These are phyloP conservation scores for Rapana venosa DNA, from an alignment of 2,888 invertebrate genomes.

Conservation along the genomic window DNA sequence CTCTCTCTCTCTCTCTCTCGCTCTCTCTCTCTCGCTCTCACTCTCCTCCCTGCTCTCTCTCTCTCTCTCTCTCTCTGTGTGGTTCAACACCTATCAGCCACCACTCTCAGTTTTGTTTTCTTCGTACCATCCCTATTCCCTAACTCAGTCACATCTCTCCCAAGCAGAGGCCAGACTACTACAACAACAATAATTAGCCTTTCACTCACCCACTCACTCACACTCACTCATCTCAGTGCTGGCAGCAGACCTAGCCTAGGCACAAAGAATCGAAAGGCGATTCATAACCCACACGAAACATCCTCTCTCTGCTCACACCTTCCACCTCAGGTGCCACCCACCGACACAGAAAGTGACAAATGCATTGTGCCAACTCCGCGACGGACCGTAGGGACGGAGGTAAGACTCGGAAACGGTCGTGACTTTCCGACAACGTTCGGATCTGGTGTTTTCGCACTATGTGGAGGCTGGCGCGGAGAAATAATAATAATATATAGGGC, in stretches of 20 bases:
- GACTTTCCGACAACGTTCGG: neutral
- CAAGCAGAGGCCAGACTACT: too few relatives aligned
- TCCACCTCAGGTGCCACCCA: neutral
- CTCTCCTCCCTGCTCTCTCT: neutral
- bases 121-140: too few relatives aligned
- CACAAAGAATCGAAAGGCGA: neutral
- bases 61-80: neutral
- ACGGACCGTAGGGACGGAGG: neutral
- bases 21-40: neutral
- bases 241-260: neutral
- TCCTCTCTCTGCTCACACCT: neutral
- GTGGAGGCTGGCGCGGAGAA: neutral
- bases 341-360: conserved; percentile 17
- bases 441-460: neutral
- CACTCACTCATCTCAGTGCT: neutral
- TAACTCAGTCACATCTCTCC: too few relatives aligned
- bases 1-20: conserved; percentile 12
- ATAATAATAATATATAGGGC: neutral
- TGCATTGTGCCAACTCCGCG: neutral
- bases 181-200: neutral
- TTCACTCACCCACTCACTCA: neutral
- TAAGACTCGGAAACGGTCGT: conserved; percentile 21
- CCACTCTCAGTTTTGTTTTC: too few relatives aligned
- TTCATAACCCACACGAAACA: neutral
- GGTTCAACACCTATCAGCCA: neutral